Evolutionary conservation across 2,797 vertebrate species (phyloP).

Genomic region (Pampus argenteus): DNA sequence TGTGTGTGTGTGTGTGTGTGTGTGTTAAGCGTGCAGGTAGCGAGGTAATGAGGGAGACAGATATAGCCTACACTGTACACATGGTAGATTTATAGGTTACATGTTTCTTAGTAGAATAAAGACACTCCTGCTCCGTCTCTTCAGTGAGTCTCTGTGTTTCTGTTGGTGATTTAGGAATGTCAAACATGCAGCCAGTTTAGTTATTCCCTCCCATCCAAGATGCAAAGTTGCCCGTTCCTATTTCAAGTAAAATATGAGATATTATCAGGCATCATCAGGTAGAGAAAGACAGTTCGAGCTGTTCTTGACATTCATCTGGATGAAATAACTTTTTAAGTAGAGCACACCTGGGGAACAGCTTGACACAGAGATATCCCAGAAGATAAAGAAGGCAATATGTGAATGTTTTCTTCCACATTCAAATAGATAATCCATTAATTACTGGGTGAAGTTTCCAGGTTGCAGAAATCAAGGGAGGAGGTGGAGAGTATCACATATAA

Average conservation of each 20-base stretch:
- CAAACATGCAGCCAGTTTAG: too few species aligned
- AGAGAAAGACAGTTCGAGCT: background rate
- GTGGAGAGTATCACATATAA: conserved; percentile 3
- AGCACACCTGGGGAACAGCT: background rate
- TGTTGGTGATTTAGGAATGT: background rate
- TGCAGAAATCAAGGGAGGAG: conserved; percentile 30
- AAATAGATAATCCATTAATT: conserved; percentile 4
- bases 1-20: conserved; percentile 9
- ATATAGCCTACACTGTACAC: background rate
- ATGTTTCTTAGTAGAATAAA: conserved; percentile 17
- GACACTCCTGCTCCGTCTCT: background rate
- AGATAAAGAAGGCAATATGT: background rate
- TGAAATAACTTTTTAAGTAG: background rate
- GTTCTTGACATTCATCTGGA: background rate
- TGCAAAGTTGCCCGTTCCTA: background rate
- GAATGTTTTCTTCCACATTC: background rate
- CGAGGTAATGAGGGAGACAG: background rate
- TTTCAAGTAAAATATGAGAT: background rate
- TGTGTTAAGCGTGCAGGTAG: too few species aligned
- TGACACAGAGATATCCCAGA: background rate
- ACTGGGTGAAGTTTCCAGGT: conserved; percentile 7
- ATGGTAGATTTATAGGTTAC: conserved; percentile 9
- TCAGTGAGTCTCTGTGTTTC: background rate
- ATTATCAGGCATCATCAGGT: background rate
- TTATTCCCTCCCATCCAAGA: background rate